Conservation (phyloP, 2,888 invertebrate genomes). For the Dryadula phaetusa region DNA sequence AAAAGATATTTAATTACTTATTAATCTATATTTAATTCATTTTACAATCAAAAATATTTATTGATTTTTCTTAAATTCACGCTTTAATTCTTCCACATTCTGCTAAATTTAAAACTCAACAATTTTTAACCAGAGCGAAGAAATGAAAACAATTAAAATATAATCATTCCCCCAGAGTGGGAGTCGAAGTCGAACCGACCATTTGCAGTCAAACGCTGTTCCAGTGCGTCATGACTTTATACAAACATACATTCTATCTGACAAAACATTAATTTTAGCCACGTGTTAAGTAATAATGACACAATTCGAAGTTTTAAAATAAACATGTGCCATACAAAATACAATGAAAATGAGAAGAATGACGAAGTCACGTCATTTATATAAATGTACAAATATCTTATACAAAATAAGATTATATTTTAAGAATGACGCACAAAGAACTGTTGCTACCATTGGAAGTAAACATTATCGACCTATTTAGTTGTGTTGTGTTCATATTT, state of each 20-base stretch:
- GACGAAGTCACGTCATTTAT: constrained; percentile 33
- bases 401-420: constrained; percentile 26
- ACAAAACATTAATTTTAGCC: constrained; percentile 22
- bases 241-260: constrained; percentile 1
- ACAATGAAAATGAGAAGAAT: constrained; percentile 18
- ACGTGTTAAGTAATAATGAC: constrained; percentile 8
- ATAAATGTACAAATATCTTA: constrained; percentile 37
- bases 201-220: too few species aligned
- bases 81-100: too few species aligned
- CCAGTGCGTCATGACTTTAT: too few species aligned
- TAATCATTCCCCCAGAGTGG: too few species aligned
- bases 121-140: too few species aligned
- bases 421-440: constrained; percentile 39
- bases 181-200: too few species aligned
- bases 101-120: not conserved
- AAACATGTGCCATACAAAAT: constrained; percentile 22
- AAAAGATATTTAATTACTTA: too few species aligned
- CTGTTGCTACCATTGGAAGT: constrained; percentile 30
- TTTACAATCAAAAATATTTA: too few species aligned
- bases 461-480: constrained; percentile 35
- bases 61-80: too few species aligned
- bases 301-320: constrained; percentile 22
- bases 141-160: too few species aligned
- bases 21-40: too few species aligned
- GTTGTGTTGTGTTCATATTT: constrained; percentile 31